phyloP scores from a whole-genome alignment of 1,140 invertebrate species.

The Eriosoma lanigerum region DNA sequence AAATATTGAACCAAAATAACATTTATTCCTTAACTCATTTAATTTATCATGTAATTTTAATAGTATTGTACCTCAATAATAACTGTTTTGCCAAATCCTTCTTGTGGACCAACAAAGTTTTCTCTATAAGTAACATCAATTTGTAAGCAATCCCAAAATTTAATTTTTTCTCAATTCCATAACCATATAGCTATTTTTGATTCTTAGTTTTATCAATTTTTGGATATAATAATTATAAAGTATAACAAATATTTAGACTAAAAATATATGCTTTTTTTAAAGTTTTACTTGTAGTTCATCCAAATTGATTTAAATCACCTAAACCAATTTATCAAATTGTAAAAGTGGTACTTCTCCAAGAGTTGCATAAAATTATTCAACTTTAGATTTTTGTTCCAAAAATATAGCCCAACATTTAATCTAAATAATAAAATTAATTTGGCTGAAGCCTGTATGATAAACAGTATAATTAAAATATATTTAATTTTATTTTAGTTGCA shows the following conservation, averaged over 20 bases:
- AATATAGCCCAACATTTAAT: constrained; percentile 22
- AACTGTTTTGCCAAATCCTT: constrained; percentile 44
- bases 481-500: no score
- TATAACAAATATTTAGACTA: not conserved
- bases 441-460: no score
- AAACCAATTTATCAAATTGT: constrained; percentile 46
- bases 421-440: no score
- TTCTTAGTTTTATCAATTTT: constrained; percentile 47
- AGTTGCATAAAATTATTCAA: constrained; percentile 10
- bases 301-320: constrained; percentile 36
- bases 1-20: constrained; percentile 44
- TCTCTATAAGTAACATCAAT: constrained; percentile 45
- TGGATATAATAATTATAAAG: no score
- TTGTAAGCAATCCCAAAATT: constrained; percentile 50
- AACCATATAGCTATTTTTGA: constrained; percentile 27
- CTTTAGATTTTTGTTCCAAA: constrained; percentile 27
- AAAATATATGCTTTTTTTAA: no score
- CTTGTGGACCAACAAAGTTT: constrained; percentile 37
- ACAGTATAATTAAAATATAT: no score
- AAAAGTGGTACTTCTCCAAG: constrained; percentile 30
- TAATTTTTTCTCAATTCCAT: constrained; percentile 46
- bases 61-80: constrained; percentile 47
- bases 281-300: constrained; percentile 35
- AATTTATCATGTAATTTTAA: constrained; percentile 32
- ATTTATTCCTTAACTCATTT: constrained; percentile 51